Base-by-base conservation (phyloP, 2,113 vertebrate genomes). In the Danionella cerebrum region DNA sequence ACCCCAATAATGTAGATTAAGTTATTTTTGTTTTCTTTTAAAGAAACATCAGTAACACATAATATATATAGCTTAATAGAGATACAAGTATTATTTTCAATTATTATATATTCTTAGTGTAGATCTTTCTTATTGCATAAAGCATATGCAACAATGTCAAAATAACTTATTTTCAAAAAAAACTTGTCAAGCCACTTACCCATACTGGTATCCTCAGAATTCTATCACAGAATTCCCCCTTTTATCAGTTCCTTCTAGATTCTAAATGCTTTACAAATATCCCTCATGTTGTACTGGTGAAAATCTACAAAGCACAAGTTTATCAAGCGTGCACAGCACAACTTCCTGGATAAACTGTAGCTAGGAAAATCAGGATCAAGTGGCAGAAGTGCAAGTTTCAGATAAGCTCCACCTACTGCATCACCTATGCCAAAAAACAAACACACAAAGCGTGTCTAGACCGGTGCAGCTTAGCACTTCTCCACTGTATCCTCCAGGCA, bases 141-240 rank as follows among this genome's bases (percentile, higher is more conserved):
- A n/a, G n/a, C n/a, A n/a, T n/a, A n/a, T n/a, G n/a, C n/a, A n/a
- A n/a, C n/a, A n/a, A n/a, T n/a, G n/a, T n/a, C n/a, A n/a, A n/a
- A n/a, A n/a, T n/a, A n/a, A n/a, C n/a, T n/a, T n/a, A n/a, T n/a
- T n/a, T n/a, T n/a, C n/a, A n/a, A n/a, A n/a, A n/a, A n/a, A n/a
- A n/a, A n/a, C n/a, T n/a, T n/a, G n/a, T n/a, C 19, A 51, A 63
- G n/a, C n/a, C n/a, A 72, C 70, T 72, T 53, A 72, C 63, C 47
- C 70, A 72, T 72, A 13, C 33, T 64, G 50, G n/a, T 13, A 12
- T 31, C 47, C 59, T 62, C 8, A n/a, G 44, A 45, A 21, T 10
- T 2, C 19, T 19, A 44, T 50, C 27, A 11, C n/a, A 14, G 45
- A n/a, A 27, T 52, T 35, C 14, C 13, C 27, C 48, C 14, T 4